Evolutionary conservation across 1,140 invertebrate genomes (phyloP).

Genomic region (Theocolax elegans): DNA sequence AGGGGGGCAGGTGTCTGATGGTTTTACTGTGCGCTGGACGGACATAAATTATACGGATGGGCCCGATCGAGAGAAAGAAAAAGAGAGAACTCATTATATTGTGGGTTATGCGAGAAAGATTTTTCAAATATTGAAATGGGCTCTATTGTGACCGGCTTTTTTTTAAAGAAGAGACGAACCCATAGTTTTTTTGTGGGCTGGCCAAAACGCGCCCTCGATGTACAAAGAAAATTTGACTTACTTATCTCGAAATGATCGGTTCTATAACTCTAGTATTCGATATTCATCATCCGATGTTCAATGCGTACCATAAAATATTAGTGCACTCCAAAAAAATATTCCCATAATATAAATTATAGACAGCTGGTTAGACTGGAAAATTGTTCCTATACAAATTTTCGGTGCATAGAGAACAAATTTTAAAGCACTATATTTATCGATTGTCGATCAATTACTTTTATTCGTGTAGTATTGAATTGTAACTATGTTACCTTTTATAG

Average conservation of each 20-base stretch:
- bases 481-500: no score
- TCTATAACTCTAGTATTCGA: not conserved
- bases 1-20: conserved; percentile 10
- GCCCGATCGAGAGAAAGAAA: no score
- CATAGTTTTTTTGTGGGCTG: not conserved
- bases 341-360: no score
- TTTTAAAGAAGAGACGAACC: not conserved
- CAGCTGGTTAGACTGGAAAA: no score
- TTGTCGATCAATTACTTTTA: not conserved
- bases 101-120: not conserved
- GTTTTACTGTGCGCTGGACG: not conserved
- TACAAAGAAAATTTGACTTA: conserved; percentile 22
- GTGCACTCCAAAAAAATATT: no score
- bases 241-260: conserved; percentile 17
- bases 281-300: conserved; percentile 21
- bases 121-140: not conserved
- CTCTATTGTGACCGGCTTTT: not conserved
- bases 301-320: conserved; percentile 3
- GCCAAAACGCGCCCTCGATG: not conserved
- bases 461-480: no score
- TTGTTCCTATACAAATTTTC: no score
- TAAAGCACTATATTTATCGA: not conserved
- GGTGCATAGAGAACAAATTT: no score
- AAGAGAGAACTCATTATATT: not conserved
- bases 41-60: conserved; percentile 29